Conservation (phyloP, 1,140 invertebrate species). For the Hypothenemus hampei region DNA sequence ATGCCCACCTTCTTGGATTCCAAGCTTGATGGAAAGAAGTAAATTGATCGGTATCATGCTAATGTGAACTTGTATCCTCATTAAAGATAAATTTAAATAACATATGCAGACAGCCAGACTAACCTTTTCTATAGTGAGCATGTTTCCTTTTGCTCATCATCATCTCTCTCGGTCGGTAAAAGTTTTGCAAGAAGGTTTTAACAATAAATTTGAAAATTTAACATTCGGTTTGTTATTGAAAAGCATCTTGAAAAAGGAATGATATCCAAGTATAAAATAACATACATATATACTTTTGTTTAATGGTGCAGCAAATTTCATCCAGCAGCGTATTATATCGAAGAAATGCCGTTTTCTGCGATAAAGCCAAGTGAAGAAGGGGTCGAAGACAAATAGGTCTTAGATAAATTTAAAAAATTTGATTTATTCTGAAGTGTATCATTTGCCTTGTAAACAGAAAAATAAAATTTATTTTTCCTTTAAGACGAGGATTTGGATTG, state of each 20-base stretch:
- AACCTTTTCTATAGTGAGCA: slow-evolving; percentile 16
- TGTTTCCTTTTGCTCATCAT: neutral
- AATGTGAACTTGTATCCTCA: slow-evolving; percentile 36
- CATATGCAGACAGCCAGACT: slow-evolving; percentile 13
- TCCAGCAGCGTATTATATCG: slow-evolving; percentile 42
- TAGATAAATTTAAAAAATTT: slow-evolving; percentile 42
- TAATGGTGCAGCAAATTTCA: slow-evolving; percentile 45
- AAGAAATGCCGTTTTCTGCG: slow-evolving; percentile 40
- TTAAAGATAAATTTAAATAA: slow-evolving; percentile 42
- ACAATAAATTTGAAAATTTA: too few species aligned
- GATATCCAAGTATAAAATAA: too few species aligned
- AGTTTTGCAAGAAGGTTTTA: too few species aligned
- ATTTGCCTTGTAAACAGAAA: slow-evolving; percentile 39
- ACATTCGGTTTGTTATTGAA: too few species aligned
- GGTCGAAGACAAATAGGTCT: slow-evolving; percentile 41
- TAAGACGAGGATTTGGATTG: slow-evolving; percentile 24
- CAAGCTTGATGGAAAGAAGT: slow-evolving; percentile 31
- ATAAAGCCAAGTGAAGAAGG: slow-evolving; percentile 41
- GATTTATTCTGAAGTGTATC: slow-evolving; percentile 39
- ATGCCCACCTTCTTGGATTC: slow-evolving; percentile 31
- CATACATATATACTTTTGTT: slow-evolving; percentile 40
- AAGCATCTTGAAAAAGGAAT: too few species aligned
- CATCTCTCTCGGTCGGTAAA: too few species aligned
- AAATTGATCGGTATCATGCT: slow-evolving; percentile 40
- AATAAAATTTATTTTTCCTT: slow-evolving; percentile 37